Conservation (phyloP, 1,140 invertebrate genomes). For the Caenorhabditis latens region DNA sequence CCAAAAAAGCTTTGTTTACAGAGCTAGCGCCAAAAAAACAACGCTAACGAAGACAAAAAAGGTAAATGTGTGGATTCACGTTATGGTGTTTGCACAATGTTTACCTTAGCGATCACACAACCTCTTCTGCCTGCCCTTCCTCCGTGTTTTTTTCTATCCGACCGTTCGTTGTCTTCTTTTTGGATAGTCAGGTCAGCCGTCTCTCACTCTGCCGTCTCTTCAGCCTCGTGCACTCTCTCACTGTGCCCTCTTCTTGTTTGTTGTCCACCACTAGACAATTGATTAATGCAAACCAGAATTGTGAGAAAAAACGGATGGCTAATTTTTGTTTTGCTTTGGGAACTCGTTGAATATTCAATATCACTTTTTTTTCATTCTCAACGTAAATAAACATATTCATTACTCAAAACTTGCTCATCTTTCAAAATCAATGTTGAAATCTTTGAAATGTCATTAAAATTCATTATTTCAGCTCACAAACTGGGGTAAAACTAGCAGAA, state of each 20-base stretch:
- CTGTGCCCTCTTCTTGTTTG: neutral
- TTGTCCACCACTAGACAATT: neutral
- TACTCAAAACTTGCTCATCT: too few species aligned
- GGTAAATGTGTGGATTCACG: neutral
- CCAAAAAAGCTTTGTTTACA: too few species aligned
- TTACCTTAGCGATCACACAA: neutral
- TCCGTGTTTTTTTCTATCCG: neutral
- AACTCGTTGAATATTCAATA: neutral
- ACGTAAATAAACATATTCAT: neutral
- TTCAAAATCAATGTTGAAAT: too few species aligned
- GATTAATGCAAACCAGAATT: conserved; percentile 45
- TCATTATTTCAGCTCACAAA: conserved; percentile 9
- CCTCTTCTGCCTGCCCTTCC: neutral
- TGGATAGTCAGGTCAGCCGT: conserved; percentile 5
- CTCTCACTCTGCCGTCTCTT: neutral
- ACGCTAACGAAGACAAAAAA: neutral
- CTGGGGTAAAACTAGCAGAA: neutral
- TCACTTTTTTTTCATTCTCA: neutral
- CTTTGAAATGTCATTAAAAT: too few species aligned
- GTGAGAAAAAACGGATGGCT: neutral
- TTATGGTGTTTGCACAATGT: conserved; percentile 49
- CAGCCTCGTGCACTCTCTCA: neutral
- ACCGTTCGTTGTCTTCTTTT: conserved; percentile 10
- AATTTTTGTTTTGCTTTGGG: neutral
- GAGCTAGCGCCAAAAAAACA: neutral